Evolutionary conservation across 2,797 vertebrate genomes (phyloP).

Genomic region (Simalia tracyae): DNA sequence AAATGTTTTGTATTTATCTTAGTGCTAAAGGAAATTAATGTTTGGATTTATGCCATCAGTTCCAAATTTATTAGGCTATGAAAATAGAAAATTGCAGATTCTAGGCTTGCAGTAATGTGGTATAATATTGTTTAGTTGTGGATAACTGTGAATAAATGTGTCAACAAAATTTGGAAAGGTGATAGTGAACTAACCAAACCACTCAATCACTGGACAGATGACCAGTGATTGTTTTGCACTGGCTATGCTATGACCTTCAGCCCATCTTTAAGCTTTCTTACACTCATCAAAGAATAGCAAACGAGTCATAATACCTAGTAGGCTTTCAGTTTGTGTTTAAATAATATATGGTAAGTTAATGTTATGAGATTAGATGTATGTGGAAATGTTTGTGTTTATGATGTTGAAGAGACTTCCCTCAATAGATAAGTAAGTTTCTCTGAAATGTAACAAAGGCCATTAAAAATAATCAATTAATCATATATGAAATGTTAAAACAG

Average conservation of each 20-base stretch:
- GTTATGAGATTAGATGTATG: constrained; percentile 57
- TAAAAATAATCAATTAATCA: constrained; percentile 44
- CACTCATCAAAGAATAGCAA: neutral
- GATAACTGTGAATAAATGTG: neutral
- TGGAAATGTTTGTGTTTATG: constrained; percentile 64
- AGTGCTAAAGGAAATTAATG: constrained; percentile 15
- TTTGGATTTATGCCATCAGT: constrained; percentile 1
- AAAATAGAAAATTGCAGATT: neutral
- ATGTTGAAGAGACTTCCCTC: constrained; percentile 45
- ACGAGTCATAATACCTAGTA: neutral
- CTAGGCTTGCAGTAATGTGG: neutral
- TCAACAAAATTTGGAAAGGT: neutral
- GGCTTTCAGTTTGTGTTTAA: constrained; percentile 25
- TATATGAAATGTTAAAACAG: constrained; percentile 58
- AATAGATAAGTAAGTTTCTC: constrained; percentile 57
- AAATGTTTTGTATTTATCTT: neutral
- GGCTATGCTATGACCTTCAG: neutral
- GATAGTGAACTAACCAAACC: neutral
- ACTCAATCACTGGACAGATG: neutral
- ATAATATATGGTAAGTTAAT: constrained; percentile 13
- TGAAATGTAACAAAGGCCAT: constrained; percentile 46
- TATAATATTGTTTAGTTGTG: constrained; percentile 3
- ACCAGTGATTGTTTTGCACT: neutral
- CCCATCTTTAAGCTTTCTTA: neutral
- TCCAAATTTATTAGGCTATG: neutral